Percentiles rank a stretch among this genome's conserved stretches.
These are phyloP conservation scores for Tychaedon coryphoeus DNA, from an alignment of 2,113 vertebrate species.

Conservation along the genomic window DNA sequence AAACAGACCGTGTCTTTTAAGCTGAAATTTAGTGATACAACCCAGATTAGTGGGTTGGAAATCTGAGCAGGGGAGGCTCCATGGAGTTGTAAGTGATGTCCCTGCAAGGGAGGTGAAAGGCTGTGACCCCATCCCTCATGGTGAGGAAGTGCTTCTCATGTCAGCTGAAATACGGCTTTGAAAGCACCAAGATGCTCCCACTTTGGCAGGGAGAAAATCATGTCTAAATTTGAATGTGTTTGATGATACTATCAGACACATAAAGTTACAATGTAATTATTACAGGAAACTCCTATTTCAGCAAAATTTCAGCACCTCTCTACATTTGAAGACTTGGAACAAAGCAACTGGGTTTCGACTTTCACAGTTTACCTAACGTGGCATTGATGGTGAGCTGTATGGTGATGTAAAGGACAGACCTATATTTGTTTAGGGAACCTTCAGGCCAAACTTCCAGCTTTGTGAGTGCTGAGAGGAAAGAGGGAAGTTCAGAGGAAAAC, in stretches of 20 bases:
- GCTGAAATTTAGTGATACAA: background rate
- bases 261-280: background rate
- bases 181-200: background rate
- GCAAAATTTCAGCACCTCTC: background rate
- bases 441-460: background rate
- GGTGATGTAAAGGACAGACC: slow-evolving; percentile 14
- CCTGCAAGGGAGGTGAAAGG: background rate
- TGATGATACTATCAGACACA: background rate
- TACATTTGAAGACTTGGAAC: background rate
- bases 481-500: slow-evolving; percentile 35
- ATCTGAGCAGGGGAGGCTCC: background rate
- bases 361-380: slow-evolving; percentile 32
- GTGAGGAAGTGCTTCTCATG: background rate
- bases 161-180: background rate
- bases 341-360: background rate
- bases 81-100: background rate
- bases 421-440: slow-evolving; percentile 43
- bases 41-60: background rate
- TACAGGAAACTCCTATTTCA: background rate
- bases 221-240: background rate
- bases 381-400: background rate
- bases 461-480: background rate
- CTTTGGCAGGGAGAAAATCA: background rate
- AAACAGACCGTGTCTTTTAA: background rate
- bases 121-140: background rate